Evolutionary conservation across 2,888 invertebrate genomes (phyloP).

Genomic region (Drosophila anomalipes): DNA sequence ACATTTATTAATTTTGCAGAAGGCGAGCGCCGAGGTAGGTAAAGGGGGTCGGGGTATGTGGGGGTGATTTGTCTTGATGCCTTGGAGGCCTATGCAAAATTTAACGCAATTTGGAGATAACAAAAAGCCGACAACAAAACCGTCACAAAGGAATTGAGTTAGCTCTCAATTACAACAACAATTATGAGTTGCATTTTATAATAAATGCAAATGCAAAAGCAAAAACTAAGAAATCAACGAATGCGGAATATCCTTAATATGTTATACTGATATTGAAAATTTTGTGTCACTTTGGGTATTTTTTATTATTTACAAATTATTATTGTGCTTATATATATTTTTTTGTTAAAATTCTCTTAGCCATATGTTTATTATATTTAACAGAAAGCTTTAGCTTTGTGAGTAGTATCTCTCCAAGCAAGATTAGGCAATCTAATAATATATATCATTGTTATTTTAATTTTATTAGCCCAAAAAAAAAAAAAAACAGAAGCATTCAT

Average conservation of each 20-base stretch:
- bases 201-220: slow-evolving; percentile 52
- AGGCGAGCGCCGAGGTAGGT: slow-evolving; percentile 2
- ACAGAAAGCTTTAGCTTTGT: background rate
- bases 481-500: background rate
- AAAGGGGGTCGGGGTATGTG: background rate
- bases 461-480: background rate
- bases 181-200: slow-evolving; percentile 70
- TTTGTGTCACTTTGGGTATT: background rate
- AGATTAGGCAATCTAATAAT: background rate
- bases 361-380: background rate
- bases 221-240: background rate
- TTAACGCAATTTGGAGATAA: slow-evolving; percentile 77
- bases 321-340: background rate
- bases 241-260: slow-evolving; percentile 25
- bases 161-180: slow-evolving; percentile 75
- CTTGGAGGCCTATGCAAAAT: slow-evolving; percentile 61
- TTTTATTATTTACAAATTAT: background rate
- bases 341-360: background rate
- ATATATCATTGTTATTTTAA: background rate
- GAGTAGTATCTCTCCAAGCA: background rate
- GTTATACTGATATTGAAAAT: too few species aligned
- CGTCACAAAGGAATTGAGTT: slow-evolving; percentile 70
- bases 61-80: slow-evolving; percentile 27
- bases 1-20: slow-evolving; percentile 71
- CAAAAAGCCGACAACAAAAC: slow-evolving; percentile 53